These are phyloP conservation scores for Pempheris klunzingeri DNA, from an alignment of 2,797 vertebrate genomes.

Conservation along the genomic window DNA sequence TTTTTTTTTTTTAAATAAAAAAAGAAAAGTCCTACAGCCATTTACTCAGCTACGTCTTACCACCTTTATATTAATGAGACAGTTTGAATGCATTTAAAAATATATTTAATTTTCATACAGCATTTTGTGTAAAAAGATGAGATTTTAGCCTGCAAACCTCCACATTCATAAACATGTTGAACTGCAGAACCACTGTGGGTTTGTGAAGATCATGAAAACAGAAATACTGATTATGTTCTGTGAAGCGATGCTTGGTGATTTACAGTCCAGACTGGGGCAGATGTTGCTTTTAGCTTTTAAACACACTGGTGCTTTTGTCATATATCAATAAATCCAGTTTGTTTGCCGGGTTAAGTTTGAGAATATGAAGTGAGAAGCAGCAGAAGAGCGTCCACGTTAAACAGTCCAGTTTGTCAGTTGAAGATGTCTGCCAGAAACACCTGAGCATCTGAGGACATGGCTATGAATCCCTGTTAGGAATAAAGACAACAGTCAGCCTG, in stretches of 20 bases:
- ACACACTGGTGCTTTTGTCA: neutral
- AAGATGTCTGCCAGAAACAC: conserved; percentile 16
- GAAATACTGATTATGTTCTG: neutral
- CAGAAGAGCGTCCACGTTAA: neutral
- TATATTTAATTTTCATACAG: neutral
- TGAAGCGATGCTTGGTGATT: neutral
- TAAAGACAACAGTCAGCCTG: conserved; percentile 10
- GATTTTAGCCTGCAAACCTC: neutral
- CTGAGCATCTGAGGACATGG: conserved; percentile 66
- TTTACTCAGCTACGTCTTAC: neutral
- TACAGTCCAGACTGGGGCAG: neutral
- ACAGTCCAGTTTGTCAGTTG: conserved; percentile 13
- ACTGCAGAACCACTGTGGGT: neutral
- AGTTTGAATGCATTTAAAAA: neutral
- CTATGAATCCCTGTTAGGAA: conserved; percentile 75
- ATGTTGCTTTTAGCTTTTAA: neutral
- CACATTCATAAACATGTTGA: neutral
- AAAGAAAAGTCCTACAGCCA: neutral
- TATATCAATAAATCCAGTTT: neutral
- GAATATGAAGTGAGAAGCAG: neutral
- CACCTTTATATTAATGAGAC: neutral
- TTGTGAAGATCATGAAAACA: neutral
- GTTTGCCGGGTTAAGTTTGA: neutral
- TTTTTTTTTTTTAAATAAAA: neutral
- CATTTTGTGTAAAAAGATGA: neutral